phyloP scores from a whole-genome alignment of 2,888 invertebrate genomes.

The Glyphotaelius pellucidus region DNA sequence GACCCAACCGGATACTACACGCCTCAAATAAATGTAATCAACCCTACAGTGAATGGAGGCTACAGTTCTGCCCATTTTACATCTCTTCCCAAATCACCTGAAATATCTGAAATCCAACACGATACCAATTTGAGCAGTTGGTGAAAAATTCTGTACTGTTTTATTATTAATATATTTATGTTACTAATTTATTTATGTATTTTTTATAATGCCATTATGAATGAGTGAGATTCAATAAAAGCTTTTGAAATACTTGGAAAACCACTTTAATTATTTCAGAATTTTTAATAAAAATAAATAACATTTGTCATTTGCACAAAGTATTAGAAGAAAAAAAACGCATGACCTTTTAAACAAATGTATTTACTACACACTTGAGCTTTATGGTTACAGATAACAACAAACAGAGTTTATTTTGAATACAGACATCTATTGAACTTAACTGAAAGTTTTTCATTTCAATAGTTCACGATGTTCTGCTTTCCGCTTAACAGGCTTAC shows the following conservation, averaged over 20 bases:
- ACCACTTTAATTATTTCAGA: background rate
- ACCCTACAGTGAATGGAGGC: background rate
- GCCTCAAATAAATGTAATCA: background rate
- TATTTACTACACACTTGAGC: background rate
- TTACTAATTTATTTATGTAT: background rate
- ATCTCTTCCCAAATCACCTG: background rate
- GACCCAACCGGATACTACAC: background rate
- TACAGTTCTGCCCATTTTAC: background rate
- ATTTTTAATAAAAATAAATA: background rate
- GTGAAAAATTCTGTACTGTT: background rate
- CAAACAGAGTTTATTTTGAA: background rate
- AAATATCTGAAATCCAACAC: background rate
- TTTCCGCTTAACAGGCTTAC: background rate
- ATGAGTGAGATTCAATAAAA: background rate
- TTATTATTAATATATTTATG: background rate
- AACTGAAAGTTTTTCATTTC: background rate
- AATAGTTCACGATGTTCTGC: background rate
- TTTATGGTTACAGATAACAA: background rate
- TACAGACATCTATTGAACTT: background rate
- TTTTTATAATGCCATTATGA: background rate
- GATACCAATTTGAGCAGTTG: background rate
- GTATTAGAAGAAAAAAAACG: background rate
- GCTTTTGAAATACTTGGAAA: background rate
- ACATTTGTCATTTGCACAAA: background rate
- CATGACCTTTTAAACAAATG: background rate